Percentiles rank a stretch among this genome's conserved stretches.
phyloP scores from a whole-genome alignment of 2,113 vertebrate genomes.

The Polypterus senegalus region DNA sequence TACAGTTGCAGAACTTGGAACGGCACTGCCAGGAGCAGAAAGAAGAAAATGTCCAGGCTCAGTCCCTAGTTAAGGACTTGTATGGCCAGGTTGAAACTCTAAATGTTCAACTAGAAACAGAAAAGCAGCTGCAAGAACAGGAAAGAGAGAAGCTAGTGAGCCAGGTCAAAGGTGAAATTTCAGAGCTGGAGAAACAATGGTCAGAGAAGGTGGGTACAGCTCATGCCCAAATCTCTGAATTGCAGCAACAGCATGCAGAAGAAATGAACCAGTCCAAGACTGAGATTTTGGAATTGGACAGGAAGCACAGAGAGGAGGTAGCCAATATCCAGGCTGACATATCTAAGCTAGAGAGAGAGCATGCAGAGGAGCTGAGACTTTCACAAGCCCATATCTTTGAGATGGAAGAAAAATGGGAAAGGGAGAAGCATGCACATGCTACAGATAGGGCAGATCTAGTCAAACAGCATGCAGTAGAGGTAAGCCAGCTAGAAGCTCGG shows the following conservation, averaged over 20 bases:
- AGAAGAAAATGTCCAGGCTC: conserved; percentile 45
- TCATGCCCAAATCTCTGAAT: background rate
- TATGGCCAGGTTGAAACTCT: conserved; percentile 42
- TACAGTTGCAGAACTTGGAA: conserved; percentile 45
- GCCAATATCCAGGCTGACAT: conserved; percentile 14
- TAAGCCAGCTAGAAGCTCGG: background rate
- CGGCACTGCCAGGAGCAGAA: conserved; percentile 47
- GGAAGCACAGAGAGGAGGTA: conserved; percentile 32
- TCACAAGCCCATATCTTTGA: conserved; percentile 19
- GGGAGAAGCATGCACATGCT: conserved; percentile 19
- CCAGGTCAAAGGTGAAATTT: background rate
- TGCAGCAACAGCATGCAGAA: conserved; percentile 1
- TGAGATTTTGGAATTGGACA: conserved; percentile 10
- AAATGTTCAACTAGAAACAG: conserved; percentile 31
- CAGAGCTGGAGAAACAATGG: conserved; percentile 14
- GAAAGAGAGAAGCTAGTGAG: conserved; percentile 35
- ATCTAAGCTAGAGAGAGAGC: no score
- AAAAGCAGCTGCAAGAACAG: conserved; percentile 24
- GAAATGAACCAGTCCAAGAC: conserved; percentile 33
- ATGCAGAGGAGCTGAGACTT: conserved; percentile 28
- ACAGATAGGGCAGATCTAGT: background rate
- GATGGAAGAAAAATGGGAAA: conserved; percentile 39
- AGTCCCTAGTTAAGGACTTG: conserved; percentile 43
- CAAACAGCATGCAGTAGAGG: background rate
- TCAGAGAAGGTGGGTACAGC: conserved; percentile 33